Evolutionary conservation across 2,797 vertebrate genomes (phyloP).

Genomic region (Triplophysa yarkandensis): DNA sequence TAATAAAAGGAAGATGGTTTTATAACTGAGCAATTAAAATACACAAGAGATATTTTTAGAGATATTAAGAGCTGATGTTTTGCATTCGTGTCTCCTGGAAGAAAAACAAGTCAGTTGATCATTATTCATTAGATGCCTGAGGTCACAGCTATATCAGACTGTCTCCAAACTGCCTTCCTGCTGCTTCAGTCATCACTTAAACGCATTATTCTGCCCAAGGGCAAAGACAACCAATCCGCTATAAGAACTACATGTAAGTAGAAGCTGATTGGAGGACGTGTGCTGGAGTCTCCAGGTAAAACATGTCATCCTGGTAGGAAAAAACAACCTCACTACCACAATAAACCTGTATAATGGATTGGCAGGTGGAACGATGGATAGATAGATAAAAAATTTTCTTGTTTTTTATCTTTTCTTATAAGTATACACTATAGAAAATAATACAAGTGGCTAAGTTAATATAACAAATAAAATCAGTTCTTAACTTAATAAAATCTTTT

Average conservation of each 20-base stretch:
- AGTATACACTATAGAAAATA: too few species aligned
- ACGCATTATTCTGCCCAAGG: constrained; percentile 28
- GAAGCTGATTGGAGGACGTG: constrained; percentile 52
- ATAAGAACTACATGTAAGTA: constrained; percentile 23
- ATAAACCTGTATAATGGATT: constrained; percentile 10
- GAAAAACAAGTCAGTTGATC: constrained; percentile 7
- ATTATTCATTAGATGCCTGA: constrained; percentile 17
- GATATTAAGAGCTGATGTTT: neutral
- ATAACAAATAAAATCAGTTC: too few species aligned
- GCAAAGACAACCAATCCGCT: constrained; percentile 53
- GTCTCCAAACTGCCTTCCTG: constrained; percentile 2
- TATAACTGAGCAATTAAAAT: neutral
- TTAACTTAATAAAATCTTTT: too few species aligned
- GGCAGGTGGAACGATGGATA: neutral
- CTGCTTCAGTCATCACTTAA: constrained; percentile 44
- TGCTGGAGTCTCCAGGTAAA: constrained; percentile 62
- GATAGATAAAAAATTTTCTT: too few species aligned
- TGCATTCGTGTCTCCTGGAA: neutral
- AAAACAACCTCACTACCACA: constrained; percentile 28
- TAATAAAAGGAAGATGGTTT: neutral
- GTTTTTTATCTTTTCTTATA: constrained; percentile 12
- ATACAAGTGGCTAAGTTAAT: too few species aligned
- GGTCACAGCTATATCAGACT: constrained; percentile 39
- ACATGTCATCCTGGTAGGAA: constrained; percentile 47
- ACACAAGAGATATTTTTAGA: neutral